Conservation (phyloP, 37 sponge, comb jelly and placozoan genomes). For the Crambe crambe region DNA sequence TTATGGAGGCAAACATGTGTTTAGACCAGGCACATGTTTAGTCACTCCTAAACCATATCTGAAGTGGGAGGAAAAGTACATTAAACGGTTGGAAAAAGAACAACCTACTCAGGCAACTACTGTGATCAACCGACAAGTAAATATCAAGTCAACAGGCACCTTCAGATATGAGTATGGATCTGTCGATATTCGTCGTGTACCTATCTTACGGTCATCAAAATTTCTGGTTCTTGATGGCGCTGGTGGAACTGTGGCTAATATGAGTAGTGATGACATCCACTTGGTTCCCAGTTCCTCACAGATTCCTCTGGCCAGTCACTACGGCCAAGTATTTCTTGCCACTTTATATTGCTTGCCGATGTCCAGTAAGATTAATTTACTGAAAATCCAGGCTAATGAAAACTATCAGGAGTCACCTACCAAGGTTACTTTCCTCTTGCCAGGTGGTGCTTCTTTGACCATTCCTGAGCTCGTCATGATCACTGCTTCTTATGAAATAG, state of each 20-base stretch:
- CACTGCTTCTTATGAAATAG: conserved; percentile 43
- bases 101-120: conserved; percentile 29
- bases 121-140: conserved; percentile 14
- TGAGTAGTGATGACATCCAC: conserved; percentile 66
- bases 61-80: conserved; percentile 57
- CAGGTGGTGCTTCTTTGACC: conserved; percentile 25
- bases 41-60: conserved; percentile 35
- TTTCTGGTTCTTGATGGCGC: conserved; percentile 59
- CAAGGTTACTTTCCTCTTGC: conserved; percentile 24
- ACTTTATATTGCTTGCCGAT: conserved; percentile 62
- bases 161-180: conserved; percentile 60
- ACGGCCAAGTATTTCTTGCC: conserved; percentile 58
- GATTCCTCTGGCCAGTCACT: conserved; percentile 80
- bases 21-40: conserved; percentile 43
- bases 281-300: conserved; percentile 42
- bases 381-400: conserved; percentile 28
- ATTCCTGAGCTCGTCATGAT: conserved; percentile 49
- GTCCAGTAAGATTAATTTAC: conserved; percentile 32
- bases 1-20: conserved; percentile 59
- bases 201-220: conserved; percentile 67
- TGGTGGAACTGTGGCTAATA: conserved; percentile 23
- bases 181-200: conserved; percentile 65
- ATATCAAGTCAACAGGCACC: conserved; percentile 22
- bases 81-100: conserved; percentile 60
- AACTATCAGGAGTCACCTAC: neutral